phyloP scores from a whole-genome alignment of 2,888 invertebrate genomes.

The Neoitamus cyanurus region DNA sequence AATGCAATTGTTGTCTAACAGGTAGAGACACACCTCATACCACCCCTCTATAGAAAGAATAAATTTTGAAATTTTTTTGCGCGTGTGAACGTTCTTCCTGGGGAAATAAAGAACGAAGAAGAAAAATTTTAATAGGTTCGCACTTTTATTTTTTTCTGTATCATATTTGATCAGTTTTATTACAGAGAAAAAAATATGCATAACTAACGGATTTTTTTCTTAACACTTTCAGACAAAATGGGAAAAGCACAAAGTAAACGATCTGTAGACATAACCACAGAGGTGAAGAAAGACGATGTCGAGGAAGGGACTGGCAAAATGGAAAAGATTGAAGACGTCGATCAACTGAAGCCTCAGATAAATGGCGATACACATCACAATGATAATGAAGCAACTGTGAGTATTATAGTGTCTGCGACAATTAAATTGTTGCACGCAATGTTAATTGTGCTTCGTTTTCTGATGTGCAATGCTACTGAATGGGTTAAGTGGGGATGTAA shows the following conservation, averaged over 20 bases:
- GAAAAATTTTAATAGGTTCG: not conserved
- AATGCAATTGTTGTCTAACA: conserved; percentile 37
- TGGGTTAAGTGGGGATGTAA: not conserved
- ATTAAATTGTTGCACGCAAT: not conserved
- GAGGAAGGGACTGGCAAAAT: conserved; percentile 76
- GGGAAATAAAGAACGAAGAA: not conserved
- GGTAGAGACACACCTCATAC: conserved; percentile 18
- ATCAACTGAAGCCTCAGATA: conserved; percentile 78
- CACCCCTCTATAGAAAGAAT: not conserved
- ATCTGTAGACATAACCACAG: conserved; percentile 86
- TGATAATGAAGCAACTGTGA: conserved; percentile 72
- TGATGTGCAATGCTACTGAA: not conserved
- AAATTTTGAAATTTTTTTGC: not conserved
- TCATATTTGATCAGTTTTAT: not conserved
- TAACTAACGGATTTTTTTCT: conserved; percentile 3
- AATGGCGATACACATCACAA: conserved; percentile 77
- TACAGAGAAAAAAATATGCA: not conserved
- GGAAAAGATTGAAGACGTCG: conserved; percentile 81
- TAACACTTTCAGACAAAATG: conserved; percentile 69
- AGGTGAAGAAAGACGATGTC: conserved; percentile 70
- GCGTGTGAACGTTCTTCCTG: not conserved
- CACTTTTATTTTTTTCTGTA: not conserved
- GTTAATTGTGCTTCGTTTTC: not conserved
- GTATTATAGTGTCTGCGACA: conserved; percentile 54
- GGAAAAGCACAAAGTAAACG: conserved; percentile 89